Conservation (phyloP, 1,140 invertebrate species). For the Spodoptera frugiperda region DNA sequence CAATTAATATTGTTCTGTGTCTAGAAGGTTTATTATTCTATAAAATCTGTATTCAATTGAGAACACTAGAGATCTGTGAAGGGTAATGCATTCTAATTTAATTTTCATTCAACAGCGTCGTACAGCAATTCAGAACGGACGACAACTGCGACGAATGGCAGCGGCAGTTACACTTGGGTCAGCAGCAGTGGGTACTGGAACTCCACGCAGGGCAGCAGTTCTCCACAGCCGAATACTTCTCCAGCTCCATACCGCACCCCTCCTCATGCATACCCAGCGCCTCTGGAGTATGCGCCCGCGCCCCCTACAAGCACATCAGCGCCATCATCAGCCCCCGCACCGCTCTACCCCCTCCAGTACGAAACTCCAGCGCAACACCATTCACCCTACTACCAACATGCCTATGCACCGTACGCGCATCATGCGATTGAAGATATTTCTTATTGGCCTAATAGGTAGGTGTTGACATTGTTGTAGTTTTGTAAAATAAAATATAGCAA, state of each 20-base stretch:
- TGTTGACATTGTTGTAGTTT: too few species aligned
- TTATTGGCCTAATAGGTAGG: constrained; percentile 79
- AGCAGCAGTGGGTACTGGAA: constrained; percentile 78
- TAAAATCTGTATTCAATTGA: too few species aligned
- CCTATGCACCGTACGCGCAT: constrained; percentile 79
- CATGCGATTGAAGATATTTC: constrained; percentile 82
- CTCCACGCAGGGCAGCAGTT: constrained; percentile 68
- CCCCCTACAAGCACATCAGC: constrained; percentile 69
- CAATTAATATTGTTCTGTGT: too few species aligned
- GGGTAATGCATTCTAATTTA: too few species aligned
- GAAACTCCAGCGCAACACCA: constrained; percentile 76
- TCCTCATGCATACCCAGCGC: constrained; percentile 73
- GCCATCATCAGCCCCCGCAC: constrained; percentile 67
- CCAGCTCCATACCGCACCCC: constrained; percentile 76
- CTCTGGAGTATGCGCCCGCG: constrained; percentile 73
- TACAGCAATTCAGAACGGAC: constrained; percentile 80
- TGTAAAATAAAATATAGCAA: too few species aligned
- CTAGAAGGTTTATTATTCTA: too few species aligned
- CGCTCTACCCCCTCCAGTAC: constrained; percentile 75
- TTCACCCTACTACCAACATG: constrained; percentile 78
- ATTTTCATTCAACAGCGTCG: constrained; percentile 62
- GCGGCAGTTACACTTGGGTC: constrained; percentile 78
- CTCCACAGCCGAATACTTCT: constrained; percentile 73
- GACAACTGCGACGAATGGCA: constrained; percentile 72
- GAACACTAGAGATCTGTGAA: too few species aligned